Evolutionary conservation across 2,113 vertebrate species (phyloP).

Genomic region (Scophthalmus maximus): DNA sequence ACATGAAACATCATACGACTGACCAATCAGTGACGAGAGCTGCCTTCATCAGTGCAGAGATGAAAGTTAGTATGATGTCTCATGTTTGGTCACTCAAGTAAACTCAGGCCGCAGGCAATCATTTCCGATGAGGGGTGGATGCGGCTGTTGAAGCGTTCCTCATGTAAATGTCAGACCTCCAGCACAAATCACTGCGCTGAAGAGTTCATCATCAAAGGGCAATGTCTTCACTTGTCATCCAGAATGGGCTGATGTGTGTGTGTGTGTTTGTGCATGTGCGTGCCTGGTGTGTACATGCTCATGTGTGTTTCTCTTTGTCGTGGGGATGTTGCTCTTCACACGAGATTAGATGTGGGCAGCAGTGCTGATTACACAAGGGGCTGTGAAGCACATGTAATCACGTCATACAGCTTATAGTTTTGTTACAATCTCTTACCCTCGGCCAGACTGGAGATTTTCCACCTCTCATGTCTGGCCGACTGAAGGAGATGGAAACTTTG

Average conservation of each 20-base stretch:
- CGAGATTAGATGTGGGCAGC: constrained; percentile 70
- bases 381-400: constrained; percentile 62
- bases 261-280: constrained; percentile 7
- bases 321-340: constrained; percentile 56
- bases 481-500: constrained; percentile 40
- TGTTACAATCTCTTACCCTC: constrained; percentile 39
- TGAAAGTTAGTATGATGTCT: neutral
- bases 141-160: constrained; percentile 17
- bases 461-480: constrained; percentile 17
- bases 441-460: constrained; percentile 56
- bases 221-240: constrained; percentile 36
- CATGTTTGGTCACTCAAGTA: constrained; percentile 17
- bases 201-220: constrained; percentile 45
- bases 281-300: neutral
- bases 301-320: neutral
- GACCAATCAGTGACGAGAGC: constrained; percentile 37
- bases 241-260: constrained; percentile 11
- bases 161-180: constrained; percentile 42
- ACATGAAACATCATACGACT: constrained; percentile 18
- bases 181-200: constrained; percentile 42
- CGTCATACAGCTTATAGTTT: constrained; percentile 59
- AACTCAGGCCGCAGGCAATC: constrained; percentile 4
- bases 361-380: constrained; percentile 77
- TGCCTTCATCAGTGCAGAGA: constrained; percentile 25
- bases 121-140: constrained; percentile 22